Base-by-base conservation (phyloP, 2,888 invertebrate genomes). In the Papilio protenor region DNA sequence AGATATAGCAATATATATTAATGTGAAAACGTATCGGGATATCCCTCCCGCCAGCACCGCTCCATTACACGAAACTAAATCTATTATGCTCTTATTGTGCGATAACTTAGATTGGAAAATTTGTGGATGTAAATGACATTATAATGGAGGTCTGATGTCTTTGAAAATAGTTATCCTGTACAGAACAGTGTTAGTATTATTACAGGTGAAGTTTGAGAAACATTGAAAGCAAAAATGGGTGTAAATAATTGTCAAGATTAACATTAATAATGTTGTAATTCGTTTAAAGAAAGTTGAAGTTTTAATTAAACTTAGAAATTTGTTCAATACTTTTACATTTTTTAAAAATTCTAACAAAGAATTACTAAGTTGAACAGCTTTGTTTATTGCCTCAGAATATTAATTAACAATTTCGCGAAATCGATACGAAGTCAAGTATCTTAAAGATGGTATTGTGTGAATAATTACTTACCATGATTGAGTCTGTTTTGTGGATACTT, bases 21-120 rank as follows among this genome's bases (percentile, higher is more conserved):
- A 69, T 59, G 77, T 33, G 47, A 77, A 77, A 18, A 73, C 45
- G 45, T 66, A 73, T n/a, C 6, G 21, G 33, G 21, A 57, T 55
- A 27, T 57, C 66, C 64, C 40, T 49, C 71, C 47, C 47, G 69
- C 59, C 57, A 47, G 55, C 64, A 73, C 21, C 57, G 47, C 33
- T 45, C 77, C 69, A 69, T 77, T 77, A 69, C 73, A 27, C 21
- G 40, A 66, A 77, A 77, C 77, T 77, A 73, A 73, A 73, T 57
- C 77, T 77, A 57, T 73, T 73, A 77, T 57, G 77, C 18, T 77
- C 57, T 77, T 77, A 69, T 69, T 77, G 57, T 77, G 33, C 57
- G 33, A 14, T 77, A 73, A 77, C 57, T 69, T 77, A 73, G 57
- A 77, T 77, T 73, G 73, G 73, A 73, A 77, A 73, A 73, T 77